Percentiles rank a stretch among this genome's conserved stretches.
These are phyloP conservation scores for Cetonia aurata DNA, from an alignment of 2,888 invertebrate genomes.

Conservation along the genomic window DNA sequence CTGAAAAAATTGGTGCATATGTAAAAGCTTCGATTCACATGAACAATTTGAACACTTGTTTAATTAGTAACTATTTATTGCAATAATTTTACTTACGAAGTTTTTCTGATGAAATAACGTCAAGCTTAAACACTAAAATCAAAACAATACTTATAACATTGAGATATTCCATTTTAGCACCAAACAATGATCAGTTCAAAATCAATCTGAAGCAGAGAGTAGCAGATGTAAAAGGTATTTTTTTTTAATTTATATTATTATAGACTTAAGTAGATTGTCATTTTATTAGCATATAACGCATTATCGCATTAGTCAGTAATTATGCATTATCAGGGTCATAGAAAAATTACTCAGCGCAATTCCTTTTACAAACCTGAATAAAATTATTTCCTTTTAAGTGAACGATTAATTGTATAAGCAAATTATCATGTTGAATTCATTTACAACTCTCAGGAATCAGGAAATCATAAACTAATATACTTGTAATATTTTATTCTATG, in stretches of 20 bases:
- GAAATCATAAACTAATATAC: no score
- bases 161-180: neutral
- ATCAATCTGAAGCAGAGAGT: neutral
- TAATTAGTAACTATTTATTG: neutral
- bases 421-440: neutral
- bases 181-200: neutral
- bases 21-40: neutral
- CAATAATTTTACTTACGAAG: slow-evolving; percentile 13
- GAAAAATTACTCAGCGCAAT: slow-evolving; percentile 20
- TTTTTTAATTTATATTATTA: slow-evolving; percentile 3
- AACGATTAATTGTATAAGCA: slow-evolving; percentile 26
- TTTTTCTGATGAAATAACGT: slow-evolving; percentile 7
- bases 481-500: no score
- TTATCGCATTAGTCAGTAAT: neutral
- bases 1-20: slow-evolving; percentile 15
- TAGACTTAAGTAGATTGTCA: slow-evolving; percentile 9
- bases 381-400: slow-evolving; percentile 21
- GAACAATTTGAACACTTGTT: neutral
- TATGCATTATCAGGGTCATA: slow-evolving; percentile 27
- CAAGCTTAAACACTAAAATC: neutral
- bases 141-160: neutral
- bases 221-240: neutral
- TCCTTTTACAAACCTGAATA: slow-evolving; percentile 29
- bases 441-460: no score
- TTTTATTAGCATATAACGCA: slow-evolving; percentile 7